Evolutionary conservation across 2,797 vertebrate genomes (phyloP).

Genomic region (Prunella strophiata): DNA sequence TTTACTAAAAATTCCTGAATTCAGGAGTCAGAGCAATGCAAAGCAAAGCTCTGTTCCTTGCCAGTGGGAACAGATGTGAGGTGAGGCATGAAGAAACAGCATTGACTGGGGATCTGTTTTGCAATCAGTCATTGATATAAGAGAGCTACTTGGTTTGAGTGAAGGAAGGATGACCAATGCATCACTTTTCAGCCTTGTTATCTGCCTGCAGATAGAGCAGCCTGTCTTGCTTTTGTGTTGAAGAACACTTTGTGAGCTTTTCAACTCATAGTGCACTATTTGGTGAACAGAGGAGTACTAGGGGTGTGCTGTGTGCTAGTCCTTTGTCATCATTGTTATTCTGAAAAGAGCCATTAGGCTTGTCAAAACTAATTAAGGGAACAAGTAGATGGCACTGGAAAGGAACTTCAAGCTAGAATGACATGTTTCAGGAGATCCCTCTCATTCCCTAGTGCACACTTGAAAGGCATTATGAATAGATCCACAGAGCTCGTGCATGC

Average conservation of each 20-base stretch:
- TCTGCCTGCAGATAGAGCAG: background rate
- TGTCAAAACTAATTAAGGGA: slow-evolving; percentile 60
- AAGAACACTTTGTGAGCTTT: background rate
- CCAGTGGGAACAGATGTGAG: background rate
- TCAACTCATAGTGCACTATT: background rate
- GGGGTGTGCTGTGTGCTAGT: background rate
- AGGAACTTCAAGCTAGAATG: slow-evolving; percentile 3
- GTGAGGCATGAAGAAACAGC: background rate
- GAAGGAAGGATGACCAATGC: background rate
- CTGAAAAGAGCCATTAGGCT: slow-evolving; percentile 31
- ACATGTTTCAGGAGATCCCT: slow-evolving; percentile 14
- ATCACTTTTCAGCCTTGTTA: background rate
- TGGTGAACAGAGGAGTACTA: background rate
- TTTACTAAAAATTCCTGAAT: background rate
- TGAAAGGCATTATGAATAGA: background rate
- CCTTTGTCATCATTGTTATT: background rate
- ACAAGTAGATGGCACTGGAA: background rate
- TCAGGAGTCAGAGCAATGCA: background rate
- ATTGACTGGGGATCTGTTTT: background rate
- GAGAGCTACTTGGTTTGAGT: background rate
- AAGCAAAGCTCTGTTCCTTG: background rate
- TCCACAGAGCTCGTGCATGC: background rate
- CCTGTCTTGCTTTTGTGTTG: background rate
- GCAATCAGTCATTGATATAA: background rate
- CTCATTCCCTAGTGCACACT: background rate